Evolutionary conservation across 2,888 invertebrate species (phyloP).

Genomic region (Neocrepidodera transversa): DNA sequence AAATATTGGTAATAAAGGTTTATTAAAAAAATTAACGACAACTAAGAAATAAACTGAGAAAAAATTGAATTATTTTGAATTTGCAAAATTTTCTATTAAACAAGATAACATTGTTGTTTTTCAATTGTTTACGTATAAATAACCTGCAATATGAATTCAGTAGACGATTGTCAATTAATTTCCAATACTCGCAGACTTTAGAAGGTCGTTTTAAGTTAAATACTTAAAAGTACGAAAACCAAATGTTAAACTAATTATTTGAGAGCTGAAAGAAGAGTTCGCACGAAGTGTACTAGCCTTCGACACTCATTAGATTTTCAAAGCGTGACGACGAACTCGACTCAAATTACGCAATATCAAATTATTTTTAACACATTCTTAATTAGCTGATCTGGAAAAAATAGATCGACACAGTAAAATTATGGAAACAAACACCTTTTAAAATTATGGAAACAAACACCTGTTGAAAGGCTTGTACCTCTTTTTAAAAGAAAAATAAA

Average conservation of each 20-base stretch:
- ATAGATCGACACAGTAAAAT: too few species aligned
- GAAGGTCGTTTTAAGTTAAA: constrained; percentile 6
- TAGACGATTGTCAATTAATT: constrained; percentile 7
- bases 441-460: too few species aligned
- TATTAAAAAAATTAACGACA: too few species aligned
- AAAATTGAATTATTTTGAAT: too few species aligned
- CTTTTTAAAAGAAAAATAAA: too few species aligned
- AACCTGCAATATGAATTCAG: not conserved
- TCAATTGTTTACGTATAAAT: not conserved
- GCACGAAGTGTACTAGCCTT: constrained; percentile 12
- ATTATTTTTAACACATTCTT: constrained; percentile 6
- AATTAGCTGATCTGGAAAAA: too few species aligned
- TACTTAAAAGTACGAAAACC: constrained; percentile 1
- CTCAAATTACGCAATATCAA: not conserved
- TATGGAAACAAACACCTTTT: too few species aligned
- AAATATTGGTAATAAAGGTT: too few species aligned
- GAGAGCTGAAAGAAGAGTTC: constrained; percentile 2
- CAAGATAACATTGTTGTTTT: not conserved
- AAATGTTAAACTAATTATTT: constrained; percentile 13
- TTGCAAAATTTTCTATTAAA: too few species aligned
- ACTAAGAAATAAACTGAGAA: too few species aligned
- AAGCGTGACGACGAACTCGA: constrained; percentile 2
- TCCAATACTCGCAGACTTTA: not conserved
- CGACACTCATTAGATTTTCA: constrained; percentile 3
- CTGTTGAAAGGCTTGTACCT: too few species aligned